These are phyloP conservation scores for Ptilodon capucinus DNA, from an alignment of 2,888 invertebrate species.

Conservation along the genomic window DNA sequence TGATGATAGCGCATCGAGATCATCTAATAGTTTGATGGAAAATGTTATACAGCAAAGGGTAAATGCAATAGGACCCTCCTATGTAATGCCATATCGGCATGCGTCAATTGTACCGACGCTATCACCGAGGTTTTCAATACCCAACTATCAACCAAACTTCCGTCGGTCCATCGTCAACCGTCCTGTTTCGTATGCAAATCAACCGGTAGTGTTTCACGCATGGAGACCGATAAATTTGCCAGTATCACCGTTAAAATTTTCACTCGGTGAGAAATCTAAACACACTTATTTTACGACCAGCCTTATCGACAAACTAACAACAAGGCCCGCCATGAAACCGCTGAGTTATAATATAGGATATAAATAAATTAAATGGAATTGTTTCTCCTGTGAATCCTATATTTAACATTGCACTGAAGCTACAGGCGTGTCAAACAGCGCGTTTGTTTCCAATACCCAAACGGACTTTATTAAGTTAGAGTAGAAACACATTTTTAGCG, in stretches of 20 bases:
- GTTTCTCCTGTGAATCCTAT: no score
- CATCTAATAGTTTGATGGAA: slow-evolving; percentile 18
- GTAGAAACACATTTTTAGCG: no score
- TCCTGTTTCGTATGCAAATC: neutral
- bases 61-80: neutral
- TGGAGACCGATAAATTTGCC: neutral
- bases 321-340: neutral
- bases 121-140: neutral
- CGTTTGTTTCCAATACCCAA: no score
- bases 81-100: neutral
- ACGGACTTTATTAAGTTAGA: no score
- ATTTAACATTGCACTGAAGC: no score
- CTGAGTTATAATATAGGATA: neutral
- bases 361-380: neutral
- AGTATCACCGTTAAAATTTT: neutral
- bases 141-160: neutral
- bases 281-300: neutral
- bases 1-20: slow-evolving; percentile 12
- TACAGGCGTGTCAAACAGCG: no score
- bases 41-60: slow-evolving; percentile 21
- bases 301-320: neutral
- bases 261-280: neutral
- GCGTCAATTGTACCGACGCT: neutral
- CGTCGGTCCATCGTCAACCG: neutral
- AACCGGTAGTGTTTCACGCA: neutral